Base-by-base conservation (phyloP, 2,888 invertebrate species). In the Meteorus cinctellus region DNA sequence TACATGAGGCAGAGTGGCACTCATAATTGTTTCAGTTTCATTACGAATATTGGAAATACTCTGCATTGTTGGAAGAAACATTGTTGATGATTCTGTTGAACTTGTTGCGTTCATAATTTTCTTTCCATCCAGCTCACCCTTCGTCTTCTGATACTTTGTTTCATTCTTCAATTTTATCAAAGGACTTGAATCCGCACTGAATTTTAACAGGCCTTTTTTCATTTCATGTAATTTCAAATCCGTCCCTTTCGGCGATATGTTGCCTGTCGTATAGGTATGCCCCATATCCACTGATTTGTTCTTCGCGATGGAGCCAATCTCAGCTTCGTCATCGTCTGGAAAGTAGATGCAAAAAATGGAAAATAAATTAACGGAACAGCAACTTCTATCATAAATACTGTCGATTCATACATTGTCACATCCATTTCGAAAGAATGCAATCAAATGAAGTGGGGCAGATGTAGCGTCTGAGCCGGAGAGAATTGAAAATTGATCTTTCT, bases 141-240 rank as follows among this genome's bases (percentile, higher is more conserved):
- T 84, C 3, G 79, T 29, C 74, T 87, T 87, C 71, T 85, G 86
- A 71, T 85, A 84, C 75, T 88, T 86, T 10, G 82, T 80, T 8
- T 87, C 85, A 5, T 82, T 73, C 73, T 87, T 87, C n/a, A 78
- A 55, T 69, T 88, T 87, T 27, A 24, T 10, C 19, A 8, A 6
- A 36, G 2, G n/a, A 48, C 1, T 41, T 12, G 31, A 6, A 63
- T 62, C 45, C 31, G 14, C n/a, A 63, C 29, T 55, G 12, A 62
- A n/a, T 71, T 29, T 16, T 10, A 60, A 27, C 27, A 78, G 72
- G 67, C 88, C 87, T 76, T 87, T 87, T 78, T 87, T 87, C 5
- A 78, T 79, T n/a, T 87, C 88, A 29, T 72, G 74, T 45, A 79
- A 51, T 70, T 84, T 84, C 2, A 79, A 67, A 16, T 84, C 83